Evolutionary conservation across 2,888 invertebrate genomes (phyloP).

Genomic region (Drymonia ruficornis): DNA sequence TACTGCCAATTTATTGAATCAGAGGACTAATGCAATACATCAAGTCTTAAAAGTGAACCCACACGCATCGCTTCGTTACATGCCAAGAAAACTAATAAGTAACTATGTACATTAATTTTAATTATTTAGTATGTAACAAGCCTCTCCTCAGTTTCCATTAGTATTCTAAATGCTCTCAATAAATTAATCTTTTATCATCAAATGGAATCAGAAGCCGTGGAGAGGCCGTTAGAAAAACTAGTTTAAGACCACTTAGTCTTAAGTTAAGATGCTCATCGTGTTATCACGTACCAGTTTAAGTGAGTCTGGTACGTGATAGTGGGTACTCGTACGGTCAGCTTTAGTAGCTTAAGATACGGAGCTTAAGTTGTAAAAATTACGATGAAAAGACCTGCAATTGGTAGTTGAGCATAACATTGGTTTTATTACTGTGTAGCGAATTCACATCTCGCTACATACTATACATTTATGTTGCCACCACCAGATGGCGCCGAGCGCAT

Average conservation of each 20-base stretch:
- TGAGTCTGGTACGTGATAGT: constrained; percentile 16
- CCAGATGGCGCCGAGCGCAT: too few species aligned
- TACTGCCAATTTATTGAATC: too few species aligned
- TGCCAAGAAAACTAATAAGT: too few species aligned
- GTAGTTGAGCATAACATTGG: too few species aligned
- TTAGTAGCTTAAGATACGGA: neutral
- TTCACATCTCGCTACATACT: too few species aligned
- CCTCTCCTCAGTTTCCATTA: neutral
- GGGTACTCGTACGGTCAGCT: neutral
- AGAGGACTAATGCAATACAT: too few species aligned
- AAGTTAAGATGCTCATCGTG: constrained; percentile 4
- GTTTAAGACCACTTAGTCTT: neutral
- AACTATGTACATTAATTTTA: neutral
- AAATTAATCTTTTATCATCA: neutral
- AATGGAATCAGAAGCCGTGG: constrained; percentile 1
- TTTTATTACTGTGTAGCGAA: too few species aligned
- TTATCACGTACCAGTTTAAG: constrained; percentile 19
- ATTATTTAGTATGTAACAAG: neutral
- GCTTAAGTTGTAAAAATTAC: neutral
- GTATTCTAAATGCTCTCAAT: neutral
- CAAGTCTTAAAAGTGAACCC: too few species aligned
- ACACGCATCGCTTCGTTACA: too few species aligned
- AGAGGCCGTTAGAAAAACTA: constrained; percentile 1
- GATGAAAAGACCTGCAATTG: neutral
- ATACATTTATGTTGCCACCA: too few species aligned